phyloP scores from a whole-genome alignment of 2,797 vertebrate genomes.

The Lutjanus campechanus region DNA sequence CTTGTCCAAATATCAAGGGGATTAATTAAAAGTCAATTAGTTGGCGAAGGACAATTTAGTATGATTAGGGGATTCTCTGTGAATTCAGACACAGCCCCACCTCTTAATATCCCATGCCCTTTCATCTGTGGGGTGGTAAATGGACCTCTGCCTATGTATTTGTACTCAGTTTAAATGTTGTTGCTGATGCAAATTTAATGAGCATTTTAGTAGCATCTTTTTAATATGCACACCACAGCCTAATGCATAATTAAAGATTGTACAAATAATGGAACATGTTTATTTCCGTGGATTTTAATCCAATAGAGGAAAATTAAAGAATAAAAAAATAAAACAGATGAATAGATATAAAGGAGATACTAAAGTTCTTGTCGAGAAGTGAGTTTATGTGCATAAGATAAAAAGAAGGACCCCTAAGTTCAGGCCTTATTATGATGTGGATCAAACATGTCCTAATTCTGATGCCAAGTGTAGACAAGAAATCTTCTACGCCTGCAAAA shows the following conservation, averaged over 20 bases:
- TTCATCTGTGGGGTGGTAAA: conserved; percentile 81
- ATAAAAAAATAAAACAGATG: conserved; percentile 7
- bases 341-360: conserved; percentile 11
- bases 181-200: conserved; percentile 87
- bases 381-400: not conserved
- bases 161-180: conserved; percentile 82
- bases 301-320: conserved; percentile 30
- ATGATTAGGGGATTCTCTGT: conserved; percentile 77
- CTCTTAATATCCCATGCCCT: conserved; percentile 75
- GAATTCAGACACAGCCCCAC: conserved; percentile 64
- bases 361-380: not conserved
- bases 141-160: conserved; percentile 68
- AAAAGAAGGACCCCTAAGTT: not conserved
- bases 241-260: conserved; percentile 87
- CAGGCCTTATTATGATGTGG: not conserved
- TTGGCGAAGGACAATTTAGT: conserved; percentile 88
- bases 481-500: not conserved
- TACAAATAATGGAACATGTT: conserved; percentile 81
- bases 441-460: not conserved
- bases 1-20: conserved; percentile 93
- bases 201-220: conserved; percentile 86
- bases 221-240: conserved; percentile 83
- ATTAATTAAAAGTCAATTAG: conserved; percentile 97
- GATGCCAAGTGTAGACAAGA: not conserved
- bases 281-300: conserved; percentile 67